These are phyloP conservation scores for Chondrosia reniformis DNA, from an alignment of 37 sponge, comb jelly and placozoan genomes.

Conservation along the genomic window DNA sequence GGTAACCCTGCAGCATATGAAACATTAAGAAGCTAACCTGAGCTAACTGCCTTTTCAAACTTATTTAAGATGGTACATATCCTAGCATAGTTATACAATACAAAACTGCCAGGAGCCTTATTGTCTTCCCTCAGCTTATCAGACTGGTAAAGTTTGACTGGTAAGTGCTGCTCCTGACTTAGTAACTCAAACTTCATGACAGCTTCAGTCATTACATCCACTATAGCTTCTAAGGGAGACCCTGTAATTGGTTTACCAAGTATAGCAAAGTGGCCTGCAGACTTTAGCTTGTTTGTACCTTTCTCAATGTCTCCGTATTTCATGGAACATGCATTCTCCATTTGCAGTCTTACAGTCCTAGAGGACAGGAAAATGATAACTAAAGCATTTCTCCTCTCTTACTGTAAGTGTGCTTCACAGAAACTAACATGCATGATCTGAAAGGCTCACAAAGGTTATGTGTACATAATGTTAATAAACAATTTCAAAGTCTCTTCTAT, in stretches of 20 bases:
- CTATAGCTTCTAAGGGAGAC: neutral
- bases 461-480: too few species aligned
- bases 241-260: neutral
- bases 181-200: constrained; percentile 67
- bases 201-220: constrained; percentile 67
- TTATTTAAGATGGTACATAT: constrained; percentile 40
- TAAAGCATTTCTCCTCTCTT: too few species aligned
- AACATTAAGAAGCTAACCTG: constrained; percentile 8
- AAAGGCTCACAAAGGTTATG: too few species aligned
- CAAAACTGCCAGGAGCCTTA: constrained; percentile 56
- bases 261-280: too few species aligned
- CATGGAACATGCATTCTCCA: constrained; percentile 15
- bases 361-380: too few species aligned
- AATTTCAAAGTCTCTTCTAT: too few species aligned
- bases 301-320: constrained; percentile 15
- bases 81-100: constrained; percentile 82
- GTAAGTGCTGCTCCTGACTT: constrained; percentile 15
- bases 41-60: constrained; percentile 12
- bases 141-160: constrained; percentile 17
- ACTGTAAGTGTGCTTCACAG: too few species aligned
- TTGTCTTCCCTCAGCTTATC: neutral
- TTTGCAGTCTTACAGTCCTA: constrained; percentile 12
- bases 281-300: too few species aligned
- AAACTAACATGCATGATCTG: too few species aligned
- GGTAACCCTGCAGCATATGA: too few species aligned